phyloP scores from a whole-genome alignment of 2,113 vertebrate genomes.

The Atlantisia rogersi region DNA sequence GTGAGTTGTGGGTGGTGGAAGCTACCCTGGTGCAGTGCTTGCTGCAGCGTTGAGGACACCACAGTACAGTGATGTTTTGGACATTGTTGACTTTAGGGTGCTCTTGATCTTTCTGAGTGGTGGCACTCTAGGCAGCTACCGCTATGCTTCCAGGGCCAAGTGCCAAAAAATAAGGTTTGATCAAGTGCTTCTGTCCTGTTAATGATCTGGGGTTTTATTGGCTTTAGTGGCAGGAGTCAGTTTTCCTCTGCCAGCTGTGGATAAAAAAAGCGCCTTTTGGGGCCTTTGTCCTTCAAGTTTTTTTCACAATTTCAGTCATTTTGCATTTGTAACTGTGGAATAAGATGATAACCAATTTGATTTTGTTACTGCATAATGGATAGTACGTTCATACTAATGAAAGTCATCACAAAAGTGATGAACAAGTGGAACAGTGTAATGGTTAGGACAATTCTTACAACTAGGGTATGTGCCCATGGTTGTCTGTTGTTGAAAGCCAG shows the following conservation, averaged over 20 bases:
- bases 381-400: not conserved
- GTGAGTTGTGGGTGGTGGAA: not conserved
- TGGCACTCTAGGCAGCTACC: not conserved
- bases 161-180: not conserved
- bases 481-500: not conserved
- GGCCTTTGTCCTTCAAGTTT: not conserved
- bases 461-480: accelerated
- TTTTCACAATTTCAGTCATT: not conserved
- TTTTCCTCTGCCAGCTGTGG: not conserved
- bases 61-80: not conserved
- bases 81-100: not conserved
- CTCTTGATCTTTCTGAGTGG: not conserved
- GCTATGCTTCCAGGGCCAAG: not conserved
- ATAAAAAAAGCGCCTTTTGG: not conserved
- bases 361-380: not conserved
- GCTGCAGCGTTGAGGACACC: not conserved
- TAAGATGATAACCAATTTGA: not conserved
- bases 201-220: not conserved
- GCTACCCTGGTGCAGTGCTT: not conserved
- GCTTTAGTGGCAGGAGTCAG: not conserved
- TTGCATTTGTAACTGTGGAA: not conserved
- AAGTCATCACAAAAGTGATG: accelerated
- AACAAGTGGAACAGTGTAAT: not conserved
- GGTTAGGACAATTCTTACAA: not conserved
- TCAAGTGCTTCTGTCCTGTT: not conserved